Evolutionary conservation across 2,113 vertebrate species (phyloP), one percentile per base, ranked within the genome.

Genomic region (Carassius carassius): DNA sequence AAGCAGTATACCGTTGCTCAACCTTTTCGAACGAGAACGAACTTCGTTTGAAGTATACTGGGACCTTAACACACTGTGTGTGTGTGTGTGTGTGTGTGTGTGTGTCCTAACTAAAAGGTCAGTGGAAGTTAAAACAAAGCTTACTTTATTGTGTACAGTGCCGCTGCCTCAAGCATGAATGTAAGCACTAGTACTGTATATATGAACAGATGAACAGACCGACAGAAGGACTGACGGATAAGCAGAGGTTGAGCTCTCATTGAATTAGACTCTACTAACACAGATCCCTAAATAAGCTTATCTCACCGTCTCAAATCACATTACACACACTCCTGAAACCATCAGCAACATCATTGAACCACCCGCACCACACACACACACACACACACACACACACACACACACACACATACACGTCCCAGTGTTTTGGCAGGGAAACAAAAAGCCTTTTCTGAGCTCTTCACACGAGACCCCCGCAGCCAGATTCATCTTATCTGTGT

Each of bases 251-350:
- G 91, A 91, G 89, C 89, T 86, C 89, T 93, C 94, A 95, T 91
- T 93, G 88, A 94, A 94, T 95, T 92, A 90, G 85, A 78, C 81
- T 83, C 69, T 74, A 86, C 87, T 86, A 86, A 84, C 84, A 88
- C 88, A 92, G 88, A 92, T 92, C 91, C 92, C 92, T 90, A 90
- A 92, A 90, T 63, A 90, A 92, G 90, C 92, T 92, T 91, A 93
- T 92, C 91, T 93, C 92, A 92, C 91, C 91, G 88, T 58, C 91
- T 91, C 90, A 84, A 94, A 95, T 94, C 91, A 91, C 92, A 94
- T 95, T 95, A 94, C 91, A 88, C 89, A 86, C 83, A 78, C 81
- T 83, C 69, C 69, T 44, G 35, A 72, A 41, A 12, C 69, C 73
- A 75, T 16, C 74, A 76, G 74, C 23, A 2, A 16, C 65, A 35